Evolutionary conservation across 2,797 vertebrate species (phyloP).

Genomic region (Tragopan temminckii): DNA sequence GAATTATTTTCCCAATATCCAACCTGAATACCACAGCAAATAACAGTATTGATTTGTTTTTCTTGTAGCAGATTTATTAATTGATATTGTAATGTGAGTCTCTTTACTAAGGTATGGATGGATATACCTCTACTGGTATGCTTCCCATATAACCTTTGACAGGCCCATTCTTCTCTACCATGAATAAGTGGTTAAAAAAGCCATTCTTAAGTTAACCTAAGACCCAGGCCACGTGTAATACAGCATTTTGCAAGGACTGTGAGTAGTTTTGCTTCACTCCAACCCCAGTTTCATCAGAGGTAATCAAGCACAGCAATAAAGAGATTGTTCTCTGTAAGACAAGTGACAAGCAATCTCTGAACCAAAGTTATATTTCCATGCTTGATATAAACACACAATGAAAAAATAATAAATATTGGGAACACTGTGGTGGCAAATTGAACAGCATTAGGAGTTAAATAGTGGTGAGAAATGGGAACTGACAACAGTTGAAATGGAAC

Average conservation of each 20-base stretch:
- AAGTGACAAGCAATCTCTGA: slow-evolving; percentile 28
- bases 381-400: neutral
- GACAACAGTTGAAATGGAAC: slow-evolving; percentile 55
- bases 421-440: slow-evolving; percentile 31
- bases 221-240: neutral
- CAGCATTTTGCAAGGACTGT: neutral
- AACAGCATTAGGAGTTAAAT: slow-evolving; percentile 52
- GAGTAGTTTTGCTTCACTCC: neutral
- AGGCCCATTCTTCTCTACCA: neutral
- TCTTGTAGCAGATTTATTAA: neutral
- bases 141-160: neutral
- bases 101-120: neutral
- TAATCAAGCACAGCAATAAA: slow-evolving; percentile 10
- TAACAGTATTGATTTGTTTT: rapidly evolving
- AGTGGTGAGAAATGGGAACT: slow-evolving; percentile 55
- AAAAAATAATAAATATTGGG: slow-evolving; percentile 19
- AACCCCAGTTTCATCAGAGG: neutral
- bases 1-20: no score
- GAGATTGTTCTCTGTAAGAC: neutral
- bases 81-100: neutral
- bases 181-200: neutral
- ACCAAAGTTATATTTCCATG: slow-evolving; percentile 19
- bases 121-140: neutral
- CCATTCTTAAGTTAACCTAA: neutral
- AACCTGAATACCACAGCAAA: neutral